These are phyloP conservation scores for Adelognathus sp. DNA, from an alignment of 2,888 invertebrate species.

Conservation along the genomic window DNA sequence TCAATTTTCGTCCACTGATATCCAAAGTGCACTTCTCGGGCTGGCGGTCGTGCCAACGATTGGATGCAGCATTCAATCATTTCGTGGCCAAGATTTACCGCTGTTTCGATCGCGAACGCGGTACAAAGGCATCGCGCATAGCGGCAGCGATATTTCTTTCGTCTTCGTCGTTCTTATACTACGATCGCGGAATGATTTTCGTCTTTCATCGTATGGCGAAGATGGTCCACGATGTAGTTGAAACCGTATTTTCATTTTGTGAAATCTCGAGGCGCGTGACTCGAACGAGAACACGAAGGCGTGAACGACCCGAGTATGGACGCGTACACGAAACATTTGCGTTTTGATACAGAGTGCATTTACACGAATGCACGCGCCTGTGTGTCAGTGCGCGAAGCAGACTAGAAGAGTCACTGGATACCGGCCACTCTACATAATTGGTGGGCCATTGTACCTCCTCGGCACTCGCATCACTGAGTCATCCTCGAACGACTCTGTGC, in stretches of 20 bases:
- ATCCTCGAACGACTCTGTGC: constrained; percentile 37
- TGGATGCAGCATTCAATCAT: neutral
- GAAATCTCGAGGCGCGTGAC: constrained; percentile 60
- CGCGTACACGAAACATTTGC: constrained; percentile 27
- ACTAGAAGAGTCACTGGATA: constrained; percentile 63
- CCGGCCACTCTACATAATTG: constrained; percentile 74
- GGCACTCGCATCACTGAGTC: neutral
- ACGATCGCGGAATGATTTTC: constrained; percentile 23
- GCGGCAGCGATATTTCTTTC: no score
- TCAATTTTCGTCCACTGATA: constrained; percentile 60
- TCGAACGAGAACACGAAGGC: constrained; percentile 68
- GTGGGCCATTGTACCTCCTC: constrained; percentile 65
- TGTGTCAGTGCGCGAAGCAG: neutral
- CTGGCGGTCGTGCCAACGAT: constrained; percentile 10
- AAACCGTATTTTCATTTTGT: constrained; percentile 35
- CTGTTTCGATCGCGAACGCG: neutral
- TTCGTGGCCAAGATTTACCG: neutral
- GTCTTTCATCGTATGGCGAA: constrained; percentile 13
- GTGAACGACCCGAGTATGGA: constrained; percentile 40
- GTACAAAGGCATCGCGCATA: no score
- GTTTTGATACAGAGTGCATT: constrained; percentile 34
- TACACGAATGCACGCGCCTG: neutral
- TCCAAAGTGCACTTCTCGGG: constrained; percentile 67
- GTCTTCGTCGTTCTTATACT: no score
- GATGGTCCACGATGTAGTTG: neutral